These are phyloP conservation scores for Yponomeuta cagnagella DNA, from an alignment of 2,888 invertebrate species.

Conservation along the genomic window DNA sequence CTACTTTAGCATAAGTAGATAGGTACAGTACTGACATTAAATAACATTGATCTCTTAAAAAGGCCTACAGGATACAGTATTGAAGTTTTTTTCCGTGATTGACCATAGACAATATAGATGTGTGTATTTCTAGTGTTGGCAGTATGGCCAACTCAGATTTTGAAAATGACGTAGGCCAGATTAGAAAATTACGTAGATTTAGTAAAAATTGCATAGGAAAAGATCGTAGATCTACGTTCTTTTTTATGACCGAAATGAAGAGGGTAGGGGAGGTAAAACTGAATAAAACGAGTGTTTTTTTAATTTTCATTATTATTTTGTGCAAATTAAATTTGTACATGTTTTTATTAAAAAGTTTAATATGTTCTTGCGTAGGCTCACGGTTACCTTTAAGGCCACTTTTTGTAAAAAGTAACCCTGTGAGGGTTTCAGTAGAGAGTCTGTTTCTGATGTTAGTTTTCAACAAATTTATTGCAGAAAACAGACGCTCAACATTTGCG, in stretches of 20 bases:
- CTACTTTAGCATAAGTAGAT: too few relatives aligned
- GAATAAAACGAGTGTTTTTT: slow-evolving; percentile 2
- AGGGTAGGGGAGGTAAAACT: not conserved
- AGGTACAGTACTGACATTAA: too few relatives aligned
- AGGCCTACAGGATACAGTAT: too few relatives aligned
- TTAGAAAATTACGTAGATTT: not conserved
- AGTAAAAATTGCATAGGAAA: slow-evolving; percentile 4
- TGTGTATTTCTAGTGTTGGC: not conserved
- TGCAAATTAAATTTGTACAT: slow-evolving; percentile 15
- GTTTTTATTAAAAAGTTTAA: slow-evolving; percentile 17
- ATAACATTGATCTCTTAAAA: too few relatives aligned
- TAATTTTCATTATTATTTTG: slow-evolving; percentile 12
- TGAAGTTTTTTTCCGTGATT: too few relatives aligned
- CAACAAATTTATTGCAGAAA: slow-evolving; percentile 17
- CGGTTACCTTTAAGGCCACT: slow-evolving; percentile 22
- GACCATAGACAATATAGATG: too few relatives aligned
- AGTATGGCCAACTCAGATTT: slow-evolving; percentile 2
- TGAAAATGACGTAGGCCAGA: not conserved
- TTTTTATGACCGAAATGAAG: slow-evolving; percentile 7
- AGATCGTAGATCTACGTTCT: slow-evolving; percentile 4
- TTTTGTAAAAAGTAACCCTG: too few relatives aligned
- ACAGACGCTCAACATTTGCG: slow-evolving; percentile 17
- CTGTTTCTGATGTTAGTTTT: slow-evolving; percentile 18
- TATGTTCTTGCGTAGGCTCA: slow-evolving; percentile 25
- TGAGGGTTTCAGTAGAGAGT: slow-evolving; percentile 13